These are phyloP conservation scores for Sacculina carcini DNA, from an alignment of 2,888 invertebrate genomes.

Conservation along the genomic window DNA sequence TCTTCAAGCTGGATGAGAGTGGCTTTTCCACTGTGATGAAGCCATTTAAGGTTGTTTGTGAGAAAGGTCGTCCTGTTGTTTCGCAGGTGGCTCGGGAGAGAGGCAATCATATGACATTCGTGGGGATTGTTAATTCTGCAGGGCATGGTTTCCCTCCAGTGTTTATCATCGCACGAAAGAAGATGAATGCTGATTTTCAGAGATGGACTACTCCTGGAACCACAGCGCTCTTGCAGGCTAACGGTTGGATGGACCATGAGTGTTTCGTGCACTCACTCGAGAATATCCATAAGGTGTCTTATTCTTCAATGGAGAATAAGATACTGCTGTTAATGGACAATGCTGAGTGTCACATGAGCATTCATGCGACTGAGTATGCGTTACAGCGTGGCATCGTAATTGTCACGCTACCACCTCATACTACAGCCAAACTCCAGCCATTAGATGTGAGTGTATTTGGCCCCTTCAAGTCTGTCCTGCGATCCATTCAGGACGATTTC, in stretches of 20 bases:
- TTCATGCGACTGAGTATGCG: slow-evolving; percentile 4
- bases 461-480: background rate
- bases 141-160: too few species aligned
- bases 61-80: too few species aligned
- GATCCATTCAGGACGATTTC: background rate
- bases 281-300: background rate
- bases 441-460: slow-evolving; percentile 5
- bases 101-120: slow-evolving; percentile 4
- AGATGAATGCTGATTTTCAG: background rate
- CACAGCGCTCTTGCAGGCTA: background rate
- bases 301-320: background rate
- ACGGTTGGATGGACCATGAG: slow-evolving; percentile 5
- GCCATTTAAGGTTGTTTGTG: too few species aligned
- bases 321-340: background rate
- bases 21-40: too few species aligned
- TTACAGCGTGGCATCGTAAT: slow-evolving; percentile 3
- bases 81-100: too few species aligned
- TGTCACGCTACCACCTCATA: slow-evolving; percentile 4
- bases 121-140: too few species aligned
- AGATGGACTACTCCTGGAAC: background rate
- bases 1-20: too few species aligned
- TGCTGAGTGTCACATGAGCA: slow-evolving; percentile 6
- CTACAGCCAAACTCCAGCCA: slow-evolving; percentile 5
- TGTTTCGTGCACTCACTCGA: slow-evolving; percentile 4
- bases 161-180: slow-evolving; percentile 3